phyloP scores from a whole-genome alignment of 2,888 invertebrate genomes.

The Hypolimnas misippus region DNA sequence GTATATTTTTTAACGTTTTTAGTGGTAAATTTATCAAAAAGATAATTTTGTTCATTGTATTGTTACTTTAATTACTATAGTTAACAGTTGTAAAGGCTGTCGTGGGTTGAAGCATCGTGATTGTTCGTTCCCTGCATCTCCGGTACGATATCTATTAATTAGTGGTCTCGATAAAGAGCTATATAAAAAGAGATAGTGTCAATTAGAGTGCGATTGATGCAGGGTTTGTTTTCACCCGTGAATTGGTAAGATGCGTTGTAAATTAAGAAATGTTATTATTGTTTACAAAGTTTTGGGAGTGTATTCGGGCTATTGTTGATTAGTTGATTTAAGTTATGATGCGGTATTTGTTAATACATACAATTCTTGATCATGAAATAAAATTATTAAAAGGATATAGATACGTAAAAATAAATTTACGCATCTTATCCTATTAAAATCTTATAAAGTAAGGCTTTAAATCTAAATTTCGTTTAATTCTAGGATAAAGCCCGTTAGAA shows the following conservation, averaged over 20 bases:
- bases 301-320: background rate
- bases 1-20: constrained; percentile 16
- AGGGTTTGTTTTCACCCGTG: constrained; percentile 58
- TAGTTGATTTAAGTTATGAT: background rate
- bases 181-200: constrained; percentile 69
- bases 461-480: too few species aligned
- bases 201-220: constrained; percentile 57
- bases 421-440: too few species aligned
- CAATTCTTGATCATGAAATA: too few species aligned
- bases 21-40: constrained; percentile 23
- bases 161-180: constrained; percentile 63
- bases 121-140: constrained; percentile 58
- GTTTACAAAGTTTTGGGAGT: constrained; percentile 3
- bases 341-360: constrained; percentile 2
- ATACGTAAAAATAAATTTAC: too few species aligned
- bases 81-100: constrained; percentile 45
- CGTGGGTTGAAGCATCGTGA: constrained; percentile 48
- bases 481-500: too few species aligned
- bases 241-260: constrained; percentile 61
- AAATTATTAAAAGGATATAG: too few species aligned
- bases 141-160: constrained; percentile 67
- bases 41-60: constrained; percentile 26
- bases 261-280: constrained; percentile 49
- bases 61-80: constrained; percentile 22
- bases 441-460: too few species aligned